phyloP scores from a whole-genome alignment of 2,888 invertebrate genomes.

The Platycheirus rosarum region DNA sequence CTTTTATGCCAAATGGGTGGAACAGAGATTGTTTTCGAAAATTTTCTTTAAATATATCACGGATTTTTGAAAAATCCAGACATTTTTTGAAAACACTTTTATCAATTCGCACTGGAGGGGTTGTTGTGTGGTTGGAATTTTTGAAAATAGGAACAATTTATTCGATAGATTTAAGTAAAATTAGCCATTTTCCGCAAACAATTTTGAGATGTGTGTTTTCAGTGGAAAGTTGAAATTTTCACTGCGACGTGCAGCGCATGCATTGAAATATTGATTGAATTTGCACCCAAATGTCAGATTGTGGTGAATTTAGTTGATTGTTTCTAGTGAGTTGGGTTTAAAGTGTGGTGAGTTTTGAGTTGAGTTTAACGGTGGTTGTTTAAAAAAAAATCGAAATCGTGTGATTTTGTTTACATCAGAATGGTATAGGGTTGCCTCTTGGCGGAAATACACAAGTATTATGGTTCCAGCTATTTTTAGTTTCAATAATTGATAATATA shows the following conservation, averaged over 20 bases:
- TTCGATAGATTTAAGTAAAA: slow-evolving; percentile 34
- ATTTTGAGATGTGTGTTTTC: slow-evolving; percentile 71
- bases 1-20: slow-evolving; percentile 33
- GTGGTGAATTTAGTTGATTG: slow-evolving; percentile 43
- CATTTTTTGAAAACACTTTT: slow-evolving; percentile 58
- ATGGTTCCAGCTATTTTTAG: too few species aligned
- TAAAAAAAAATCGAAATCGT: too few species aligned
- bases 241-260: slow-evolving; percentile 77
- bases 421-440: too few species aligned
- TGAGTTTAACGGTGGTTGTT: neutral
- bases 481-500: too few species aligned
- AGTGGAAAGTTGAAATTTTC: slow-evolving; percentile 72
- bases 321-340: neutral
- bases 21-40: slow-evolving; percentile 26
- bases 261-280: slow-evolving; percentile 80
- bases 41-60: slow-evolving; percentile 58
- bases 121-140: neutral
- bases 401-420: too few species aligned
- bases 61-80: slow-evolving; percentile 31
- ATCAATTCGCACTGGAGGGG: slow-evolving; percentile 18
- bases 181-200: slow-evolving; percentile 58
- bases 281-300: slow-evolving; percentile 69
- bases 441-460: too few species aligned
- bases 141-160: slow-evolving; percentile 36
- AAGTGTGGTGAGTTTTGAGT: neutral